These are phyloP conservation scores for Eulemur coronatus DNA, from an alignment of 2,797 vertebrate genomes.

Conservation along the genomic window DNA sequence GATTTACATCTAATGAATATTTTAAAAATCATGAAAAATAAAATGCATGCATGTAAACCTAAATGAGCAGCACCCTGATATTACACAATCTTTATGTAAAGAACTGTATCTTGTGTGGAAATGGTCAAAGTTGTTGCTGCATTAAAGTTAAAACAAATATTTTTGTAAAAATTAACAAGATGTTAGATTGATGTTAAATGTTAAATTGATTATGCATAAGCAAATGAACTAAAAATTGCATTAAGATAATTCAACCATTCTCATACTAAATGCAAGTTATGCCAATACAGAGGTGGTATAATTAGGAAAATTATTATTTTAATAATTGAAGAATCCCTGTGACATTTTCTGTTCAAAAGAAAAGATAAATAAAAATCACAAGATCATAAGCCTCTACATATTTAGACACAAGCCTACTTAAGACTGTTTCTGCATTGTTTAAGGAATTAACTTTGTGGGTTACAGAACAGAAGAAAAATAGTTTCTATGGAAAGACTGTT, in stretches of 20 bases:
- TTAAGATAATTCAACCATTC: neutral
- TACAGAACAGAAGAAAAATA: neutral
- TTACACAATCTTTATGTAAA: neutral
- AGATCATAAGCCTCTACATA: neutral
- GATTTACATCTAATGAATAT: neutral
- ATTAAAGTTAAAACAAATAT: neutral
- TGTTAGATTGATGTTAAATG: neutral
- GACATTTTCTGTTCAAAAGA: neutral
- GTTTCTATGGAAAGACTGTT: neutral
- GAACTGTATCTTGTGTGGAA: neutral
- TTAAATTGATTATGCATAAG: neutral
- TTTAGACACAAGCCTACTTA: neutral
- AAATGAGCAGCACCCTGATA: neutral
- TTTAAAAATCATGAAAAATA: neutral
- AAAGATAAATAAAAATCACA: neutral
- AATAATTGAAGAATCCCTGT: neutral
- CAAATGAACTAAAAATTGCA: neutral
- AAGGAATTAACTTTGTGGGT: neutral
- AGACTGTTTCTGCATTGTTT: neutral
- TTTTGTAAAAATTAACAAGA: neutral
- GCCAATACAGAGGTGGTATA: neutral
- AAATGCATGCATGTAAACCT: neutral
- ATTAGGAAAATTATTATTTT: neutral
- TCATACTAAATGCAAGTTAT: neutral
- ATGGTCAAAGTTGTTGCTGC: neutral